Percentiles rank a stretch among this genome's conserved stretches.
Evolutionary conservation across 1,140 invertebrate species (phyloP).

Genomic region (Diorhabda carinulata): DNA sequence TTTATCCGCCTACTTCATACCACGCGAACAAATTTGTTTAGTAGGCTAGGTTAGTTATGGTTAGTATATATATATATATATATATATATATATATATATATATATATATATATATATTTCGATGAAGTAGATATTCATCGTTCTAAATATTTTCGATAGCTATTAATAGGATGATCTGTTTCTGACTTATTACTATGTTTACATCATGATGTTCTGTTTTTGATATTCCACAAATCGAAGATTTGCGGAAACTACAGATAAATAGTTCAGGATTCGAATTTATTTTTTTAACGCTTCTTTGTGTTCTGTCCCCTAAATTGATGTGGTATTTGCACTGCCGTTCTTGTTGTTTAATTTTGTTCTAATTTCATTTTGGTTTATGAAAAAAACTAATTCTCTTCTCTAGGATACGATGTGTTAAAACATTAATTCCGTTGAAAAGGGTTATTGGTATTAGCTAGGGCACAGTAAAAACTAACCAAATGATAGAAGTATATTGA

Average conservation of each 20-base stretch:
- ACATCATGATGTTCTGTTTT: not conserved
- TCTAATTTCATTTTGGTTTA: too few species aligned
- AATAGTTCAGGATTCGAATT: too few species aligned
- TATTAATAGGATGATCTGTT: not conserved
- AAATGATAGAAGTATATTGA: too few species aligned
- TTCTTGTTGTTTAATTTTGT: too few species aligned
- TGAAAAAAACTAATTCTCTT: too few species aligned
- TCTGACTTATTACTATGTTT: not conserved
- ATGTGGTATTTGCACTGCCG: too few species aligned
- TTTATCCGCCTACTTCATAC: not conserved
- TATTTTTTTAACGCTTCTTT: too few species aligned
- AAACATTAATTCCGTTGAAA: too few species aligned
- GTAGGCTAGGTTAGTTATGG: constrained; percentile 1
- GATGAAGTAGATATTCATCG: not conserved
- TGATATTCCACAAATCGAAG: not conserved
- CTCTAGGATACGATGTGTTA: too few species aligned
- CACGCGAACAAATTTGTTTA: not conserved
- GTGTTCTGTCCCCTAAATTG: too few species aligned
- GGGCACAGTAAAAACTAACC: too few species aligned
- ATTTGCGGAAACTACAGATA: not conserved
- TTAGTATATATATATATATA: not conserved
- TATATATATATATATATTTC: not conserved
- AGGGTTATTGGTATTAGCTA: too few species aligned
- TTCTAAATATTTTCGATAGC: not conserved
- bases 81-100: not conserved